Base-by-base conservation (phyloP, 2,797 vertebrate species). In the Dendrocincla fuliginosa region DNA sequence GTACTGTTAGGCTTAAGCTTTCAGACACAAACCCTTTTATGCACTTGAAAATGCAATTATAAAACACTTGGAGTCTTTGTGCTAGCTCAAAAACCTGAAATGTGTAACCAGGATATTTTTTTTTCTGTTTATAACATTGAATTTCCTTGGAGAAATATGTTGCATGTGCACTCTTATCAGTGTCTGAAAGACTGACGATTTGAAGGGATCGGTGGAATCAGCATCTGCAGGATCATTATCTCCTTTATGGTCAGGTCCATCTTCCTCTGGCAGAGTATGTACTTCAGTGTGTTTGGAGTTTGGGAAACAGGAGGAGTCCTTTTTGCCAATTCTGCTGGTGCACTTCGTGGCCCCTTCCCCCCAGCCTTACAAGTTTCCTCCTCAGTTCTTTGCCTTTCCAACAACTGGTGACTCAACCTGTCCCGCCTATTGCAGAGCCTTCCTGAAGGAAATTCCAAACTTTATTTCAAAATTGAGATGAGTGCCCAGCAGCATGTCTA, bases 371-470 rank as follows among this genome's bases (percentile, higher is more conserved):
- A 0, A 37, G 16, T 16, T 50, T 86, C 42, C 14, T 79, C 13
- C 78, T 47, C 39, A 39, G 17, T 65, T 95, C 39, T 73, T 67
- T 69, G 18, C 35, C 33, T 84, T 61, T 83, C 46, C 68, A 44
- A 17, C 59, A 71, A 5, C 28, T 77, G 68, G 27, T 92, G 95
- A 87, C 64, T 93, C 60, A 74, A 20, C 44, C 44, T 88, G 67
- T 60, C 39, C 47, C 79, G 37, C 39, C 33, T 2, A 0, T 53
- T 85, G 33, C 64, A 64, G 25, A 22, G 17, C n/a, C 80, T 92
- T 94, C 78, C 78, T 47, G 68, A 92, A 71, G 93, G 94, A 89
- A 96, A 96, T 96, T 92, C 84, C 94, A 71, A 55, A 77, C 71
- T 93, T 77, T 74, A 93, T 94, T 95, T 92, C 60, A 63, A 53